A percentile compares a stretch with the other conserved stretches of the same genome.
phyloP scores from a whole-genome alignment of 1,140 invertebrate genomes.

The Coptotermes formosanus region DNA sequence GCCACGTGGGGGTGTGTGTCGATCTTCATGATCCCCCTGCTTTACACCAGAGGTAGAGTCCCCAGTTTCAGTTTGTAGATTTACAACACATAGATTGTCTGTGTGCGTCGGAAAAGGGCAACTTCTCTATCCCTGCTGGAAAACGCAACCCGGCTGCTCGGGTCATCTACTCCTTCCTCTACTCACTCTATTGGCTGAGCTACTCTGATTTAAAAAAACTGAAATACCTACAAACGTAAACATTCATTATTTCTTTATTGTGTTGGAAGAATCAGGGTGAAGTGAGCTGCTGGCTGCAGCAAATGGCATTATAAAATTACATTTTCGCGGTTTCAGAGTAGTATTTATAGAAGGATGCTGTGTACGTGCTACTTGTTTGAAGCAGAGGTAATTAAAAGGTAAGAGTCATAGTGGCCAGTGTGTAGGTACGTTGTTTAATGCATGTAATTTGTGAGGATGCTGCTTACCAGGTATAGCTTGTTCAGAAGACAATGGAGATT shows the following conservation, averaged over 20 bases:
- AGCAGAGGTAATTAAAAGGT: background rate
- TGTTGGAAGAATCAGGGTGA: background rate
- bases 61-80: too few species aligned
- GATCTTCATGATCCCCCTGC: too few species aligned
- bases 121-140: too few species aligned
- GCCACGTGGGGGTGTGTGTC: too few species aligned
- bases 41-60: too few species aligned
- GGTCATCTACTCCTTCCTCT: too few species aligned
- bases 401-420: background rate
- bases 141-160: too few species aligned
- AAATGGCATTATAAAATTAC: background rate
- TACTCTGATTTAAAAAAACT: too few species aligned
- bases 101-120: too few species aligned
- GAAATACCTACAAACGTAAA: too few species aligned
- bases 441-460: background rate
- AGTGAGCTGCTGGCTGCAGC: background rate
- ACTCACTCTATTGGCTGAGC: too few species aligned
- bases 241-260: background rate
- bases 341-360: background rate
- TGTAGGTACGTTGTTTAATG: background rate
- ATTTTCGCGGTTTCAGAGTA: background rate
- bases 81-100: too few species aligned
- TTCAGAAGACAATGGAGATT: constrained; percentile 1
- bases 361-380: constrained; percentile 2
- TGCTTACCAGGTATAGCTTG: background rate